Conservation (phyloP, 2,113 vertebrate species). For the Platanista minor region DNA sequence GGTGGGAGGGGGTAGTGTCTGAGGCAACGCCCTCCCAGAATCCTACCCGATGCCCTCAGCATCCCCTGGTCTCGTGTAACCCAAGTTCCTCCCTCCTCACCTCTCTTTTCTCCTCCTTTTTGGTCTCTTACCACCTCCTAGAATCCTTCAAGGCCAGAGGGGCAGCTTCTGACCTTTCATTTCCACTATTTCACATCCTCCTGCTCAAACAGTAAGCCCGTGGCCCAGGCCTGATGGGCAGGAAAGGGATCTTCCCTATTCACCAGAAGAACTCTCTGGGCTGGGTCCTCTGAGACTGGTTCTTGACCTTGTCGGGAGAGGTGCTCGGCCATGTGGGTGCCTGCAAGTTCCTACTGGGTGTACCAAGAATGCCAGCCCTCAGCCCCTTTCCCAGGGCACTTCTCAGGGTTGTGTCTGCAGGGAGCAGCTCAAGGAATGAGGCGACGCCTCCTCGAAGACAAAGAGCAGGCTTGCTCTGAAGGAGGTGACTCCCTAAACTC, state of each 20-base stretch:
- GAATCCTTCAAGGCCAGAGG: background rate
- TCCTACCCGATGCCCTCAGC: background rate
- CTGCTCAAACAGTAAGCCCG: background rate
- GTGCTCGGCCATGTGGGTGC: background rate
- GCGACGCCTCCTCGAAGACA: background rate
- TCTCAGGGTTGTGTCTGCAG: background rate
- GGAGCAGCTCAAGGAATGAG: background rate
- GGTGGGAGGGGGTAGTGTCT: background rate
- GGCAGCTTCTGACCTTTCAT: background rate
- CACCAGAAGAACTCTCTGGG: background rate
- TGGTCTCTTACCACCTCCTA: background rate
- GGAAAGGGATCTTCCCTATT: background rate
- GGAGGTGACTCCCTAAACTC: too few relatives aligned
- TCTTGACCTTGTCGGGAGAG: background rate
- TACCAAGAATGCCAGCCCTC: background rate
- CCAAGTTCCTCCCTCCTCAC: rapidly evolving
- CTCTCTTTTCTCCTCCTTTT: background rate
- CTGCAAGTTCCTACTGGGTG: background rate
- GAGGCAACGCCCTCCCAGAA: too few relatives aligned
- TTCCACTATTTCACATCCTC: background rate
- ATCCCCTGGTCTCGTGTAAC: background rate
- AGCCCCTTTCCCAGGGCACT: background rate
- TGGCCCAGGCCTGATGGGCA: background rate
- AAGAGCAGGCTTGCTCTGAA: background rate
- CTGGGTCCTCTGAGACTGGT: background rate